These are phyloP conservation scores for Urosaurus nigricauda DNA, from an alignment of 2,797 vertebrate species.

Conservation along the genomic window DNA sequence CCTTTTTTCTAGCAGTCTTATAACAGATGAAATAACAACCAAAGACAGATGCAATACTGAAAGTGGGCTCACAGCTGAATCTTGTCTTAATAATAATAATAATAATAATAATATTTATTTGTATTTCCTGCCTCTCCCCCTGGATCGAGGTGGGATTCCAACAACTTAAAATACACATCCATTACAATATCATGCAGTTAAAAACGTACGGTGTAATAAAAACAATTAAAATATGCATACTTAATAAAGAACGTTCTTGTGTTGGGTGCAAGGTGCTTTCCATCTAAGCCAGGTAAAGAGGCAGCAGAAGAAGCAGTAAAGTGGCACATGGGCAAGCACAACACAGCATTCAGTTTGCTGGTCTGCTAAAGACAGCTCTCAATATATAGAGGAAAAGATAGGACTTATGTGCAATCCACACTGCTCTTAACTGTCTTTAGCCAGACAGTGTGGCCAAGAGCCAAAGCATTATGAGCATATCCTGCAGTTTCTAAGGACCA, in stretches of 20 bases:
- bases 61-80: not conserved
- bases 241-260: too few species aligned
- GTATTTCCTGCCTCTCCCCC: too few species aligned
- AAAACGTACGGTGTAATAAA: too few species aligned
- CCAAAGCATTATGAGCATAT: not conserved
- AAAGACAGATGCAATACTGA: too few species aligned
- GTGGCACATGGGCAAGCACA: not conserved
- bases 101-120: too few species aligned
- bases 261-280: not conserved
- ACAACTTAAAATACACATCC: too few species aligned
- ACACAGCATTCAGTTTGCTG: not conserved
- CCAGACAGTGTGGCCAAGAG: not conserved
- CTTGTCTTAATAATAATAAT: too few species aligned
- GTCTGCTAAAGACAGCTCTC: not conserved
- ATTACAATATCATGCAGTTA: too few species aligned
- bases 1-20: too few species aligned
- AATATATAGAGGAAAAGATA: not conserved
- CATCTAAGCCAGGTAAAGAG: not conserved
- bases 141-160: too few species aligned
- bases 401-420: not conserved
- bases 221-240: too few species aligned
- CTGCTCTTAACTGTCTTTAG: not conserved
- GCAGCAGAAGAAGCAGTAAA: not conserved
- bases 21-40: too few species aligned
- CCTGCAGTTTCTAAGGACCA: not conserved